These are phyloP conservation scores for Oreortyx pictus DNA, from an alignment of 2,797 vertebrate species.

Conservation along the genomic window DNA sequence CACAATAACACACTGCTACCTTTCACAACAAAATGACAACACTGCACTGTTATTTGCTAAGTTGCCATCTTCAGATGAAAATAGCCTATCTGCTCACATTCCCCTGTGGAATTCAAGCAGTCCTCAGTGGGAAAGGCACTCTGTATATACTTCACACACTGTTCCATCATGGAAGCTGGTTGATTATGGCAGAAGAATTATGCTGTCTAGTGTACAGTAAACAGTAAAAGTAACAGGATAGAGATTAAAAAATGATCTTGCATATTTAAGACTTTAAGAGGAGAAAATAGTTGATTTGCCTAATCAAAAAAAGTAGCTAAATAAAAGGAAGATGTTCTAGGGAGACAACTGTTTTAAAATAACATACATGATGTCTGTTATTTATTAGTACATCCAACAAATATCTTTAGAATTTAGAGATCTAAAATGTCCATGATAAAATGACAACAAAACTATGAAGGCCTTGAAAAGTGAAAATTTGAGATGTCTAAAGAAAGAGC, in stretches of 20 bases:
- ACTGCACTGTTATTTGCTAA: not conserved
- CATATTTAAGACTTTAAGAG: not conserved
- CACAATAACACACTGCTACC: not conserved
- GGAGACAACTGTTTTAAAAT: not conserved
- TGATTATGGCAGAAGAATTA: conserved; percentile 14
- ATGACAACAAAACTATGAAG: not conserved
- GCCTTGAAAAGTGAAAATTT: not conserved
- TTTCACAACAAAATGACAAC: conserved; percentile 20
- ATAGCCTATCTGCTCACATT: not conserved
- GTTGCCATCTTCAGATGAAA: not conserved
- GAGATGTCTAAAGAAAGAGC: not conserved
- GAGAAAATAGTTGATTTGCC: not conserved
- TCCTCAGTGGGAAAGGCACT: not conserved
- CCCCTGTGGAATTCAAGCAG: not conserved
- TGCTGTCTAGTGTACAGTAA: not conserved
- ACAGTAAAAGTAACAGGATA: not conserved
- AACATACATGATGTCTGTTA: not conserved
- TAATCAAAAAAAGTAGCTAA: not conserved
- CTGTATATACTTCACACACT: not conserved
- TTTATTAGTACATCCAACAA: not conserved
- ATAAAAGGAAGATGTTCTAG: not conserved
- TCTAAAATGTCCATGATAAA: not conserved
- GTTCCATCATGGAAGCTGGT: not conserved
- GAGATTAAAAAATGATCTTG: not conserved
- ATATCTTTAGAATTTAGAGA: not conserved